These are phyloP conservation scores for Characodon lateralis DNA, from an alignment of 2,797 vertebrate species.

Conservation along the genomic window DNA sequence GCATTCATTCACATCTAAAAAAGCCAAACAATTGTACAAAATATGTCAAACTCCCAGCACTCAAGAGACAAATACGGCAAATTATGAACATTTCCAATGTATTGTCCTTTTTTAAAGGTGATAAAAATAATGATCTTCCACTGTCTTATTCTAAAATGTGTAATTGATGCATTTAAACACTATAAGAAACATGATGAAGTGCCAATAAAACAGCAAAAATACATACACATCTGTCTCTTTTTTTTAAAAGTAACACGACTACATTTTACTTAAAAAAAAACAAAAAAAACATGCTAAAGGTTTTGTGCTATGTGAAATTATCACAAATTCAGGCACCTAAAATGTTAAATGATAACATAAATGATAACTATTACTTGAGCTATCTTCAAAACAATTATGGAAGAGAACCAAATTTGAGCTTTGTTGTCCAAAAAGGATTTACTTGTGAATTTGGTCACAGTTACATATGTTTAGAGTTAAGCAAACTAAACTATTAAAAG, in stretches of 20 bases:
- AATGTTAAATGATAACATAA: not conserved
- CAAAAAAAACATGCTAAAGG: not conserved
- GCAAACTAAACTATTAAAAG: not conserved
- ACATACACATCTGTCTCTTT: not conserved
- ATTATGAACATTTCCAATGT: not conserved
- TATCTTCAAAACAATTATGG: not conserved
- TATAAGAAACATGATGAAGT: not conserved
- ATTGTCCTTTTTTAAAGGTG: not conserved
- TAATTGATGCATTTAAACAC: not conserved
- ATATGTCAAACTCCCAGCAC: not conserved
- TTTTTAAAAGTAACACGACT: too few species aligned
- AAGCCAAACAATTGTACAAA: not conserved
- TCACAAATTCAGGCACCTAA: not conserved
- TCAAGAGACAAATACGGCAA: not conserved
- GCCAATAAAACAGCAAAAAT: not conserved
- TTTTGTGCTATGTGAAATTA: not conserved
- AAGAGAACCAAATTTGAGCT: not conserved
- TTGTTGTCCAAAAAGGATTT: not conserved
- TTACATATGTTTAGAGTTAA: not conserved
- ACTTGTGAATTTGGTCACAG: not conserved
- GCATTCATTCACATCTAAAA: conserved; percentile 92
- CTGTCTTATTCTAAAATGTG: not conserved
- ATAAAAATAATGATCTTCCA: not conserved
- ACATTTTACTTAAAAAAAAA: too few species aligned
- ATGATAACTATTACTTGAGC: not conserved